These are phyloP conservation scores for Oreocharis arfaki DNA, from an alignment of 2,113 vertebrate genomes.

Conservation along the genomic window DNA sequence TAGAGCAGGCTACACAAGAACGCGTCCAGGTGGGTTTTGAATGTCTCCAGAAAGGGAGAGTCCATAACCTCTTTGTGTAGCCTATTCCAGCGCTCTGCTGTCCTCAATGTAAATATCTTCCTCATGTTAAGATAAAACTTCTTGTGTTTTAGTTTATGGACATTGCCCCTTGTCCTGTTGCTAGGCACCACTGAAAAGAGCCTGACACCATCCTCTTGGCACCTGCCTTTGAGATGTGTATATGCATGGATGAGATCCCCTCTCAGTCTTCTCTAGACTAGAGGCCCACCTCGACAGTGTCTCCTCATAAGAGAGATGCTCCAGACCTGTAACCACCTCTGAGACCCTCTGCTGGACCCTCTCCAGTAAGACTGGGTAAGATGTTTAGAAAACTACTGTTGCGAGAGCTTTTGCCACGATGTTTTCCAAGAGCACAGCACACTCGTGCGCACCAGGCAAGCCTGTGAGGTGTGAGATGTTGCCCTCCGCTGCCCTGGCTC, in stretches of 20 bases:
- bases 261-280: not conserved
- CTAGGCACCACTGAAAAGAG: not conserved
- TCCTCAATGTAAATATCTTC: not conserved
- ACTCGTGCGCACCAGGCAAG: fast-evolving
- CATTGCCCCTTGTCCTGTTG: fast-evolving
- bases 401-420: fast-evolving
- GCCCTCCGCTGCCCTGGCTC: no score
- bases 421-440: no score
- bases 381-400: not conserved
- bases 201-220: not conserved
- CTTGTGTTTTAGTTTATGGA: not conserved
- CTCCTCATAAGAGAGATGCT: not conserved
- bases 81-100: not conserved
- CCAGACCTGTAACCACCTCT: not conserved
- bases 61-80: fast-evolving
- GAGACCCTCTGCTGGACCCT: not conserved
- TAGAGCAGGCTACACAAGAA: not conserved
- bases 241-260: not conserved
- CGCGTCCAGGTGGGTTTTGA: not conserved
- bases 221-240: fast-evolving
- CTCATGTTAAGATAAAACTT: not conserved
- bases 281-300: not conserved
- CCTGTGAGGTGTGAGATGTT: fast-evolving
- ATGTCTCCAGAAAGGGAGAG: not conserved
- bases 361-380: fast-evolving